These are phyloP conservation scores for Diadromus collaris DNA, from an alignment of 2,888 invertebrate genomes.

Conservation along the genomic window DNA sequence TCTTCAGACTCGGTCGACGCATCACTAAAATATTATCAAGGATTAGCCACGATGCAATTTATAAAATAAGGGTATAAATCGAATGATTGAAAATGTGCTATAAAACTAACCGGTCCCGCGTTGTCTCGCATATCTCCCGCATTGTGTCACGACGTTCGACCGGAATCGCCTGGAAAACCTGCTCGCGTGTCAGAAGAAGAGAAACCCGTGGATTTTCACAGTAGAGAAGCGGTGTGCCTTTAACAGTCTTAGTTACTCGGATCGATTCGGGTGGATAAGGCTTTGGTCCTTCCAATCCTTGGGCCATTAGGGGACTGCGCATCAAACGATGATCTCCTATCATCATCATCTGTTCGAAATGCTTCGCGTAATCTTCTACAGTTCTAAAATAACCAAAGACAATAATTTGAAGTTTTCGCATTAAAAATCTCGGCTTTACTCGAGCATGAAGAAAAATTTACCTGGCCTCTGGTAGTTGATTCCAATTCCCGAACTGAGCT, in stretches of 20 bases:
- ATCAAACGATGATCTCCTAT: conserved; percentile 70
- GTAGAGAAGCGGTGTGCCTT: conserved; percentile 70
- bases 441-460: conserved; percentile 47
- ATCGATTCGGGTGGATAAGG: conserved; percentile 77
- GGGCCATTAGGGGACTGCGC: conserved; percentile 70
- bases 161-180: conserved; percentile 71
- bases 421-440: background rate
- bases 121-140: conserved; percentile 73
- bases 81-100: background rate
- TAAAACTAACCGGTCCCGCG: conserved; percentile 64
- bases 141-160: conserved; percentile 74
- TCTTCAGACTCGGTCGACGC: conserved; percentile 68
- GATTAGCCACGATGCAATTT: background rate
- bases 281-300: conserved; percentile 73
- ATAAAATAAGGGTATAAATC: background rate
- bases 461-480: conserved; percentile 69
- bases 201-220: conserved; percentile 76
- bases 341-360: conserved; percentile 77
- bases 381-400: conserved; percentile 66
- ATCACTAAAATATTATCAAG: conserved; percentile 62
- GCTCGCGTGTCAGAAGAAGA: conserved; percentile 70
- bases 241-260: conserved; percentile 71
- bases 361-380: conserved; percentile 73
- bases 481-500: conserved; percentile 58
- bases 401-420: background rate